A percentile compares a stretch with the other conserved stretches of the same genome.
Evolutionary conservation across 1,140 invertebrate genomes (phyloP).

Genomic region (Luehdorfia chinensis): DNA sequence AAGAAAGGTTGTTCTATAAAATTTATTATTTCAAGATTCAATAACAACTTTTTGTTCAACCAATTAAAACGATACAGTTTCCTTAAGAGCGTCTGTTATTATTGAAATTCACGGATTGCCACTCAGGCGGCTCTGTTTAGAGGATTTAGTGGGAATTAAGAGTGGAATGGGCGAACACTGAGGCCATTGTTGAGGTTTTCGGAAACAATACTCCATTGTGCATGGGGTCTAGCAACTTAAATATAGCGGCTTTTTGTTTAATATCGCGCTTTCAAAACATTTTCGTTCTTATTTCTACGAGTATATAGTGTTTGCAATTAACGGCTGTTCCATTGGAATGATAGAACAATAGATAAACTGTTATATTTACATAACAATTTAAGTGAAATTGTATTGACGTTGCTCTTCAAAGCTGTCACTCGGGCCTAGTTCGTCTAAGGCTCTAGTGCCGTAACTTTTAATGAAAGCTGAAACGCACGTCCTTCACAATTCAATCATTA

Average conservation of each 20-base stretch:
- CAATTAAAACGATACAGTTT: conserved; percentile 47
- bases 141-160: conserved; percentile 60
- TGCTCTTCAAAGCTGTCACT: no score
- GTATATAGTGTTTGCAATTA: no score
- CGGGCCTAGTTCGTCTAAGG: no score
- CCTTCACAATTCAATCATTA: no score
- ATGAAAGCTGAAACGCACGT: no score
- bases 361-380: no score
- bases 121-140: conserved; percentile 52
- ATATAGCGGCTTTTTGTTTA: conserved; percentile 36
- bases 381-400: no score
- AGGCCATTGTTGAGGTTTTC: conserved; percentile 46
- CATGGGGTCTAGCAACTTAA: conserved; percentile 39
- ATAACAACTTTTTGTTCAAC: conserved; percentile 2
- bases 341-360: no score
- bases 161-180: conserved; percentile 44
- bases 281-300: conserved; percentile 9
- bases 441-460: no score
- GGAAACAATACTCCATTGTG: conserved; percentile 64
- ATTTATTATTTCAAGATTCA: not conserved
- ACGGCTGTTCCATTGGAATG: no score
- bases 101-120: conserved; percentile 60
- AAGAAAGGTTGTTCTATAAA: conserved; percentile 1
- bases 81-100: conserved; percentile 43
- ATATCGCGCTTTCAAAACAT: conserved; percentile 20